These are phyloP conservation scores for Peromyscus polionotus DNA, from an alignment of 2,113 vertebrate genomes.

Conservation along the genomic window DNA sequence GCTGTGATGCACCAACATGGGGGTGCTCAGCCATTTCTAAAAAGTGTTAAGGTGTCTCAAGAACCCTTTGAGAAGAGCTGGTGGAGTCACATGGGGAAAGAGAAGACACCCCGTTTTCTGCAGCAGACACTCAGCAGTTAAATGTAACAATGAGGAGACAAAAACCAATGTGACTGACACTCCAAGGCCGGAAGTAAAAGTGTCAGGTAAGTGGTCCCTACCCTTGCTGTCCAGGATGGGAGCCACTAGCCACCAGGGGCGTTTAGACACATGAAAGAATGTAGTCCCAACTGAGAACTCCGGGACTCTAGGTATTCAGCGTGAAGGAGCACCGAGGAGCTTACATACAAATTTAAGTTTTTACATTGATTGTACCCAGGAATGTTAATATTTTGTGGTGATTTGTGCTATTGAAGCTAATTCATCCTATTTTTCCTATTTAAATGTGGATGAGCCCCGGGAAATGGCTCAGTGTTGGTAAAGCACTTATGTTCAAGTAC, in stretches of 20 bases:
- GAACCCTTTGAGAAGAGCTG: neutral
- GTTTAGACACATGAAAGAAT: neutral
- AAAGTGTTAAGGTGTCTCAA: neutral
- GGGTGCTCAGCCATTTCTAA: conserved; percentile 4
- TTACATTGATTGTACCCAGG: neutral
- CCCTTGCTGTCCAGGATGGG: neutral
- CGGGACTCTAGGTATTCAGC: neutral
- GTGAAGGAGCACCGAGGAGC: neutral
- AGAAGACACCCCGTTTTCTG: neutral
- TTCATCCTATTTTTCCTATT: neutral
- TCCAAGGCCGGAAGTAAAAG: conserved; percentile 51
- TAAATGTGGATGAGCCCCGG: neutral
- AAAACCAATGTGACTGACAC: conserved; percentile 25
- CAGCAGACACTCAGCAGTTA: neutral
- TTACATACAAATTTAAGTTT: neutral
- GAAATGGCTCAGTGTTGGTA: no score
- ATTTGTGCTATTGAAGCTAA: neutral
- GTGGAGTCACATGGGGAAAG: neutral
- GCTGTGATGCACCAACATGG: neutral
- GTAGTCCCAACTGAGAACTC: neutral
- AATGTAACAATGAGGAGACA: neutral
- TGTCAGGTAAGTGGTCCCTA: neutral
- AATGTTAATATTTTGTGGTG: neutral
- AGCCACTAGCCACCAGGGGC: neutral
- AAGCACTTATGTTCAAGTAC: neutral